These are phyloP conservation scores for Amblyteles armatorius DNA, from an alignment of 2,888 invertebrate genomes.

Conservation along the genomic window DNA sequence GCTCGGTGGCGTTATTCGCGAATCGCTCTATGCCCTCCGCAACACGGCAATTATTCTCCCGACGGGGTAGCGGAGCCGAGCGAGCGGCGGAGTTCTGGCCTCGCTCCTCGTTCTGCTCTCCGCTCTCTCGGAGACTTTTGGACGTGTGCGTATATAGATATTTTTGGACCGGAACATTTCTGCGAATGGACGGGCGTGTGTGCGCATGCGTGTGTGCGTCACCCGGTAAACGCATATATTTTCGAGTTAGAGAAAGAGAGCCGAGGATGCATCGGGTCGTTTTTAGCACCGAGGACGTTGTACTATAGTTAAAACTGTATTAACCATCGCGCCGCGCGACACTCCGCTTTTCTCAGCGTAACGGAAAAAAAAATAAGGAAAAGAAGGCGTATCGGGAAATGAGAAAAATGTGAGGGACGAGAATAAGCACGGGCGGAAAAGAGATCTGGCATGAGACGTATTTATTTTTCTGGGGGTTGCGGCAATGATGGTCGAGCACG, in stretches of 20 bases:
- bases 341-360: not conserved
- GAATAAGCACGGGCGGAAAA: conserved; percentile 4
- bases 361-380: not conserved
- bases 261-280: conserved; percentile 75
- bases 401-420: conserved; percentile 30
- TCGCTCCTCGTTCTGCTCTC: conserved; percentile 33
- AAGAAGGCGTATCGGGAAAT: not conserved
- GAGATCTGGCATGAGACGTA: conserved; percentile 43
- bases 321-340: not conserved
- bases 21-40: conserved; percentile 45
- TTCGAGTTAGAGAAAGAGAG: conserved; percentile 65
- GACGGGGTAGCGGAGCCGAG: conserved; percentile 52
- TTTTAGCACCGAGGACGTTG: conserved; percentile 78
- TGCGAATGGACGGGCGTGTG: conserved; percentile 73
- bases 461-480: conserved; percentile 33
- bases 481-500: not conserved
- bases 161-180: conserved; percentile 78
- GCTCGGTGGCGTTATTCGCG: conserved; percentile 37
- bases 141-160: conserved; percentile 66
- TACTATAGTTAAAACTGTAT: conserved; percentile 14
- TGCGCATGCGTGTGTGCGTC: conserved; percentile 69
- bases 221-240: conserved; percentile 76
- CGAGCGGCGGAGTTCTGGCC: conserved; percentile 34
- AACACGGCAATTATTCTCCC: conserved; percentile 65
- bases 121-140: conserved; percentile 48